Evolutionary conservation across 2,888 invertebrate genomes (phyloP), one percentile per base, ranked within the genome.

Genomic region (Trichogramma evanescens): DNA sequence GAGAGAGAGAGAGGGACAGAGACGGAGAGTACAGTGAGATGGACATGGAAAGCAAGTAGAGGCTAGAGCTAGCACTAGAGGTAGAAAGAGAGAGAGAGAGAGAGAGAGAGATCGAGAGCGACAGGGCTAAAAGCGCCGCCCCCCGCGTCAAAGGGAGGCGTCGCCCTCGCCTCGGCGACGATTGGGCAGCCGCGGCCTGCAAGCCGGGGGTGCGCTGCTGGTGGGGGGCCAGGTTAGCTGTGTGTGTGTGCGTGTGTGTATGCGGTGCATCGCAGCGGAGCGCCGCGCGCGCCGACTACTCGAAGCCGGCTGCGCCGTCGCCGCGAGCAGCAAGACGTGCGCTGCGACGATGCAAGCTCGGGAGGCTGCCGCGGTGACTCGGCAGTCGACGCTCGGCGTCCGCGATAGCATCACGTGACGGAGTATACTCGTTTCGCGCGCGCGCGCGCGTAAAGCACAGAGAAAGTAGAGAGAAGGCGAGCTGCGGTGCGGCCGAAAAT

Each of bases 301-400:
- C 39, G 43, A 26, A 26, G 26, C 26, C 69, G 66, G 67, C 69
- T 67, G 69, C 68, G 70, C 62, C 63, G 63, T 63, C 62, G 63
- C 61, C 55, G 63, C 53, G 63, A 59, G 55, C 54, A 61, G 57
- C 61, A 26, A 26, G 26, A 26, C 26, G 26, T 26, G 26, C 26
- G 26, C 26, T 26, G 26, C 26, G 26, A 26, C 26, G 26, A 26
- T 26, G 26, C 26, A 26, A 26, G 26, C 26, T 26, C 7, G 48
- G 26, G 1, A 5, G 10, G 48, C 48, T 10, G 10, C 48, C 2
- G 10, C 26, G 6, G 48, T 13, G 6, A 5, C 10, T 10, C 48
- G 69, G 68, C 74, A 76, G 77, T 77, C 73, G 74, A 73, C 75
- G 76, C 76, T 71, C 73, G 72, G 75, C 76, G 75, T 75, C 73